Base-by-base conservation (phyloP, 35 echinoderm and acorn worm genomes). In the Apostichopus californicus region DNA sequence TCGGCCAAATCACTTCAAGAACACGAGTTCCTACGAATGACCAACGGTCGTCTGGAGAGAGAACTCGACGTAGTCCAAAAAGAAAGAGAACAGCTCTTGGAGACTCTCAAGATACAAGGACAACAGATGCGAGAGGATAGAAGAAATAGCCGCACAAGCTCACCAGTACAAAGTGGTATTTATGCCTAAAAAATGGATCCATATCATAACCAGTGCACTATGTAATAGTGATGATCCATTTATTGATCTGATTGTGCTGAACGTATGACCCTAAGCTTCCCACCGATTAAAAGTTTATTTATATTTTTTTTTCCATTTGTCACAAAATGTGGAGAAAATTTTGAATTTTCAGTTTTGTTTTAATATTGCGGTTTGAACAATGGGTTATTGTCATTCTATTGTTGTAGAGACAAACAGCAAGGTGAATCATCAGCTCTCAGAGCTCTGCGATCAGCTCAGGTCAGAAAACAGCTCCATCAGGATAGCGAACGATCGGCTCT, bases 1-100 rank as follows among this genome's bases (percentile, higher is more conserved):
- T 81, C 90, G 1, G 60, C 82, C 61, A 93, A 77, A 54, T 91
- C 90, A 7, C 73, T 66, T 5, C 56, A 88, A 52, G 90, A 81
- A 6, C 93, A 97, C 15, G 95, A 97, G 21, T 93, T 93, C 80
- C 80, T 97, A 3, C 15, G 78, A 63, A 70, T 79, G 86, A 97
- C 95, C 54, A 97, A 97, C 70, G 70, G 68, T 14, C 75, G 93
- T 1, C 92, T 98, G 60, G 96, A 98, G 86, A 79, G 83, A 25
- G 96, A 98, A 73, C 83, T 98, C 25, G 91, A 95, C 9, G 81
- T 94, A 52, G 92, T 98, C 5, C 90, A 98, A 80, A 90, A 22
- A 86, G 96, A 98, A 87, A 70, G 93, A 23, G 84, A 94, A 12
- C 94, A 98, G 83, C 86, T 98, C 6, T 52, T 95, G 87, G 90